Percentiles rank a stretch among this genome's conserved stretches.
Conservation (phyloP, 2,888 invertebrate genomes). For the Dryocosmus kuriphilus region DNA sequence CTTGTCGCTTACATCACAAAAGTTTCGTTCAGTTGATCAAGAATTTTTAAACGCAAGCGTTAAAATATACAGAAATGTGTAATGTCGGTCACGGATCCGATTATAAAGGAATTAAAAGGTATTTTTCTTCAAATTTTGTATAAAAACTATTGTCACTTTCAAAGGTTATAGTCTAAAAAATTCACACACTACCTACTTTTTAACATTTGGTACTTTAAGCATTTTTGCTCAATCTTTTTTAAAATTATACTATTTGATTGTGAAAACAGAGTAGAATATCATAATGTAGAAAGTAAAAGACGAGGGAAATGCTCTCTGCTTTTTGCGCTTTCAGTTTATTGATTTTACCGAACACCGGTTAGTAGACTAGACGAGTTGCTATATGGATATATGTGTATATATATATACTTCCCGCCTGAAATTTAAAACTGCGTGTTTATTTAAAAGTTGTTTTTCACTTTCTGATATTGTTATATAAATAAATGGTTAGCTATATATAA, state of each 20-base stretch:
- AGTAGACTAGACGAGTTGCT: neutral
- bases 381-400: neutral
- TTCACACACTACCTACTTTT: neutral
- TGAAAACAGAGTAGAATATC: constrained; percentile 14
- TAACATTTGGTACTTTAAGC: neutral
- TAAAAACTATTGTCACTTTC: neutral
- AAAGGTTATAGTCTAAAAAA: neutral
- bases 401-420: neutral
- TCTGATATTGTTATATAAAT: too few relatives aligned
- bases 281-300: neutral
- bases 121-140: constrained; percentile 52
- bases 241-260: constrained; percentile 13
- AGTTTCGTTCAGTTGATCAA: neutral
- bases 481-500: too few relatives aligned
- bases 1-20: neutral
- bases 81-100: constrained; percentile 82
- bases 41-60: neutral
- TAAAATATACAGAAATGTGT: constrained; percentile 60
- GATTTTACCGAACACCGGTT: neutral
- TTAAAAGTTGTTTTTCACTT: too few relatives aligned
- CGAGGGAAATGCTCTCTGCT: neutral
- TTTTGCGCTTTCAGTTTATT: neutral
- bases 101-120: constrained; percentile 82
- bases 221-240: neutral
- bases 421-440: neutral